phyloP scores from a whole-genome alignment of 2,797 vertebrate genomes.

The Buceros bicornis region DNA sequence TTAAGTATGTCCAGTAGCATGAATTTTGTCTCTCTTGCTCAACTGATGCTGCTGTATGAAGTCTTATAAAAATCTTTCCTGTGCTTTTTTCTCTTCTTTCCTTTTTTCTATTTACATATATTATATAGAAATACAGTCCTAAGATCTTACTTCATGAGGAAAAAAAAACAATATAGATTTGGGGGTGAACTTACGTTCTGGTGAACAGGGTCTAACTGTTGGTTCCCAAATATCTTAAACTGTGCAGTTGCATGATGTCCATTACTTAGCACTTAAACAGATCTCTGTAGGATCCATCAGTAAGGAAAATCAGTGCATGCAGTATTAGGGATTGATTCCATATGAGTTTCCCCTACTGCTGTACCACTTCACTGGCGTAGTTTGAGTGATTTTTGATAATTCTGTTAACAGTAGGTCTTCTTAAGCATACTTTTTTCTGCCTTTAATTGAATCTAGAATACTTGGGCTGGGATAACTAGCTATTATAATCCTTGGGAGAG shows the following conservation, averaged over 20 bases:
- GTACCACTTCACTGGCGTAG: not conserved
- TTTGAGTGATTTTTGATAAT: constrained; percentile 20
- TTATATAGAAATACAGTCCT: not conserved
- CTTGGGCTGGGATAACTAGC: not conserved
- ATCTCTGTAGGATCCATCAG: not conserved
- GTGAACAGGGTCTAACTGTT: not conserved
- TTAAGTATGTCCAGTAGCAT: not conserved
- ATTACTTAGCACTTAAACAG: not conserved
- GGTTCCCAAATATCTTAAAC: not conserved
- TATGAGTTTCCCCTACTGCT: not conserved
- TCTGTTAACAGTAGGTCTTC: not conserved
- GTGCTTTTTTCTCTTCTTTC: not conserved
- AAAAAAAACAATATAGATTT: not conserved
- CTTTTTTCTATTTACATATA: not conserved
- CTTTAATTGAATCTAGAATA: constrained; percentile 7
- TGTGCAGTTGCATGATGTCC: not conserved
- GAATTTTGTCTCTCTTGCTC: not conserved
- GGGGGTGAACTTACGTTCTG: not conserved
- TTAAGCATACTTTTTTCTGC: not conserved
- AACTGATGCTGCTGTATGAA: not conserved
- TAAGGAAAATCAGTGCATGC: not conserved
- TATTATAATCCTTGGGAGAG: not conserved
- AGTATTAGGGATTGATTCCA: not conserved
- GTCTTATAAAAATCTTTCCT: not conserved
- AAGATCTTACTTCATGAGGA: not conserved